A percentile compares a stretch with the other conserved stretches of the same genome.
Evolutionary conservation across 2,113 vertebrate genomes (phyloP).

Genomic region (Paracanthobrama guichenoti): DNA sequence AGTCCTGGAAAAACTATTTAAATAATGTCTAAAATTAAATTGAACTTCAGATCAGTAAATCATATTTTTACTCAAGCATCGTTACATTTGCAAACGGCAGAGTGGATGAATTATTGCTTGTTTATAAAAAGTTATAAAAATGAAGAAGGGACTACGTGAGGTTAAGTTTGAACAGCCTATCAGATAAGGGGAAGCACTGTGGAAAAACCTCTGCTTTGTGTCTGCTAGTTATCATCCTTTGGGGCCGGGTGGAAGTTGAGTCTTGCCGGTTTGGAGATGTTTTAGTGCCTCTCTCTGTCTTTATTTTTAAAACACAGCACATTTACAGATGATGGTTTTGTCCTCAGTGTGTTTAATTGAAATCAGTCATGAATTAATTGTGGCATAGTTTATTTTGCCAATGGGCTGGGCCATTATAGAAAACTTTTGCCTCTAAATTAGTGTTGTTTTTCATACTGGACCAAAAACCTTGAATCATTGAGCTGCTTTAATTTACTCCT

Average conservation of each 20-base stretch:
- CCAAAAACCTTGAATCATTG: not conserved
- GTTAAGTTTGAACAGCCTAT: slow-evolving; percentile 8
- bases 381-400: not conserved
- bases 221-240: slow-evolving; percentile 44
- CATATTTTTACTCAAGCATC: not conserved
- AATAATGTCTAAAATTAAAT: slow-evolving; percentile 2
- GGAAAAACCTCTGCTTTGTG: slow-evolving; percentile 45
- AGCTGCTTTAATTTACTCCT: not conserved
- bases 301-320: slow-evolving; percentile 25
- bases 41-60: slow-evolving; percentile 13
- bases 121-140: slow-evolving; percentile 10
- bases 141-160: not conserved
- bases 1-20: not conserved
- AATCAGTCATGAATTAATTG: not conserved
- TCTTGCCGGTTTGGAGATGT: slow-evolving; percentile 7
- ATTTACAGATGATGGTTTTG: slow-evolving; percentile 28
- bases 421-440: not conserved
- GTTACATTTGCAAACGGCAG: not conserved
- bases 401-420: not conserved
- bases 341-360: slow-evolving; percentile 12
- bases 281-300: slow-evolving; percentile 37
- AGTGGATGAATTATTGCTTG: slow-evolving; percentile 25
- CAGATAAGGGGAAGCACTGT: not conserved
- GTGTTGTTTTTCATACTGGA: not conserved
- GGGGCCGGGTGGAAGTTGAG: not conserved